Percentiles rank a stretch among this genome's conserved stretches.
These are phyloP conservation scores for Bombus affinis DNA, from an alignment of 1,140 invertebrate species.

Conservation along the genomic window DNA sequence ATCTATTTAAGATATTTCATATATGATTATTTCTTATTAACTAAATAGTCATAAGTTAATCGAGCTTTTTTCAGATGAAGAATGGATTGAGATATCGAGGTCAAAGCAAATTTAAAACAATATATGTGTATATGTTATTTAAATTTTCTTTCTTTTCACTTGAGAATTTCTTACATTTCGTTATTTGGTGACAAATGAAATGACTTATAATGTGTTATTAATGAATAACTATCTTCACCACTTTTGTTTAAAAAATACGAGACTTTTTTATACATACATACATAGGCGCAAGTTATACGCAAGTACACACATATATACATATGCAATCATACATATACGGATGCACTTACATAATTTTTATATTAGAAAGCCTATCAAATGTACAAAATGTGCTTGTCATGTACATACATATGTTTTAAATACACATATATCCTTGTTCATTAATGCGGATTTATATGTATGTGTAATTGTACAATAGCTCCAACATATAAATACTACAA, in stretches of 20 bases:
- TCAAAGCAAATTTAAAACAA: constrained; percentile 52
- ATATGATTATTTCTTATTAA: constrained; percentile 34
- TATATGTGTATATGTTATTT: constrained; percentile 25
- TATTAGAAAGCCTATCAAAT: constrained; percentile 65
- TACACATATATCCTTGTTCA: constrained; percentile 46
- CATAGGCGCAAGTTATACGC: constrained; percentile 62
- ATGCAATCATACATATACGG: constrained; percentile 59
- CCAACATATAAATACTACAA: constrained; percentile 53
- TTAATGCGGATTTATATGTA: constrained; percentile 28
- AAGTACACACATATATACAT: constrained; percentile 59
- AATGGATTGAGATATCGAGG: constrained; percentile 40
- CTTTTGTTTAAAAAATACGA: constrained; percentile 60
- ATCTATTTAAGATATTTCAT: constrained; percentile 35
- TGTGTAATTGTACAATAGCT: constrained; percentile 38
- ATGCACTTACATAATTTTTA: constrained; percentile 66
- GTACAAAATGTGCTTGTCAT: constrained; percentile 54
- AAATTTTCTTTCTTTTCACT: constrained; percentile 45
- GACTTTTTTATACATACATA: constrained; percentile 66
- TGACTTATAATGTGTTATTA: constrained; percentile 43
- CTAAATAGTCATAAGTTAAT: constrained; percentile 50
- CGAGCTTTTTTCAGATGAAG: constrained; percentile 12
- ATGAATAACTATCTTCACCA: constrained; percentile 49
- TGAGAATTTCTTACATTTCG: constrained; percentile 48
- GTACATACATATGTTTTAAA: constrained; percentile 43
- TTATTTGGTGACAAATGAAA: constrained; percentile 43